Conservation (phyloP, 2,888 invertebrate genomes). For the Epinotia ramella region DNA sequence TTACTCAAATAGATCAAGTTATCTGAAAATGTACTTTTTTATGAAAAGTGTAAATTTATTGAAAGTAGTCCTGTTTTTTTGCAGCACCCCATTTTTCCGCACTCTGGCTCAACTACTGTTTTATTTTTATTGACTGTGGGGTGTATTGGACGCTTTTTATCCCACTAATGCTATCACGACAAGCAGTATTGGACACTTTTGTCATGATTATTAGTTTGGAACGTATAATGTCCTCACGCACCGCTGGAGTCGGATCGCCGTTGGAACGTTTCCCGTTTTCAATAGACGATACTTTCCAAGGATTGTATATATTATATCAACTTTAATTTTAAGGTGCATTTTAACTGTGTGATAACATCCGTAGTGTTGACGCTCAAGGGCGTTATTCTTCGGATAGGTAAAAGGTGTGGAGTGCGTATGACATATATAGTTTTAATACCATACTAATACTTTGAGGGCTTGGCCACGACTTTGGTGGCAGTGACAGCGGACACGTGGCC, state of each 20-base stretch:
- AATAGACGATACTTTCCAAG: slow-evolving; percentile 3
- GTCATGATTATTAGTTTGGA: slow-evolving; percentile 65
- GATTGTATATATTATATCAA: background rate
- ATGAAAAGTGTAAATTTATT: background rate
- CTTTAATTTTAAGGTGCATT: background rate
- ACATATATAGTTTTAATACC: background rate
- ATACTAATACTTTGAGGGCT: background rate
- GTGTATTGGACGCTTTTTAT: slow-evolving; percentile 63
- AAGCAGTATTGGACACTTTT: slow-evolving; percentile 65
- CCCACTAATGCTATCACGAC: slow-evolving; percentile 70
- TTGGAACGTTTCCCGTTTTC: slow-evolving; percentile 27
- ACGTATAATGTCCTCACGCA: slow-evolving; percentile 47
- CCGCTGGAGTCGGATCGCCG: slow-evolving; percentile 21
- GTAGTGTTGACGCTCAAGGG: no score
- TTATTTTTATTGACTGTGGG: slow-evolving; percentile 3
- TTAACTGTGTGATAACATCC: background rate
- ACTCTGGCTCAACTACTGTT: slow-evolving; percentile 1
- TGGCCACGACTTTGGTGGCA: no score
- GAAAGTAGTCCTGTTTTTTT: no score
- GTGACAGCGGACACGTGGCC: no score
- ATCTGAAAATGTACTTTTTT: background rate
- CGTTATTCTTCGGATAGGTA: no score
- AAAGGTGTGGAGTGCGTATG: no score
- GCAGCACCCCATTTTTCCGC: no score
- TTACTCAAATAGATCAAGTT: background rate